Conservation (phyloP, 2,113 vertebrate genomes). For the Cricetomys ansorgei region DNA sequence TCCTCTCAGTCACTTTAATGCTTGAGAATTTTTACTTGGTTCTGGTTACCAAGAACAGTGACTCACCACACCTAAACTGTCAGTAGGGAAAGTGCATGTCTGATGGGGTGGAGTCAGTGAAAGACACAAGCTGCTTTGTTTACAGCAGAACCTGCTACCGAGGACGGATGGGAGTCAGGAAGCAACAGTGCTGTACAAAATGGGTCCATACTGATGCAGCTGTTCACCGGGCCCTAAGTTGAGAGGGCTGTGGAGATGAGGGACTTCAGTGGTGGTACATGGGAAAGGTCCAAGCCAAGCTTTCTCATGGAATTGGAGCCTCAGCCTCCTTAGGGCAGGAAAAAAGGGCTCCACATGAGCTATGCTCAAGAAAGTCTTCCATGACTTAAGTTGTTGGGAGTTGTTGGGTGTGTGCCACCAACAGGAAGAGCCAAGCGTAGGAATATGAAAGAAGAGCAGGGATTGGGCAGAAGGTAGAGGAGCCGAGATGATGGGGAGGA, state of each 20-base stretch:
- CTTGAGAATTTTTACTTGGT: constrained; percentile 26
- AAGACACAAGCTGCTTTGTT: background rate
- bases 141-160: background rate
- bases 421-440: background rate
- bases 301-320: background rate
- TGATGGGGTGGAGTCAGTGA: background rate
- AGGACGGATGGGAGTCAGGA: background rate
- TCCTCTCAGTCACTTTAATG: background rate
- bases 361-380: background rate
- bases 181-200: background rate
- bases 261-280: background rate
- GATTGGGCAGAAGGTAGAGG: background rate
- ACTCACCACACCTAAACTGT: constrained; percentile 42
- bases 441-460: background rate
- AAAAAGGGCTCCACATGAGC: background rate
- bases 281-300: background rate
- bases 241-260: background rate
- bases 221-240: background rate
- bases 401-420: background rate
- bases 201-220: background rate
- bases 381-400: too few relatives aligned
- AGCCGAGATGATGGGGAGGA: too few relatives aligned
- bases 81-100: background rate
- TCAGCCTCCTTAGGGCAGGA: background rate
- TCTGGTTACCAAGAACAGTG: constrained; percentile 35